Percentiles rank a stretch among this genome's conserved stretches.
Conservation (phyloP, 2,113 vertebrate species). For the Psilopsiagon aymara region DNA sequence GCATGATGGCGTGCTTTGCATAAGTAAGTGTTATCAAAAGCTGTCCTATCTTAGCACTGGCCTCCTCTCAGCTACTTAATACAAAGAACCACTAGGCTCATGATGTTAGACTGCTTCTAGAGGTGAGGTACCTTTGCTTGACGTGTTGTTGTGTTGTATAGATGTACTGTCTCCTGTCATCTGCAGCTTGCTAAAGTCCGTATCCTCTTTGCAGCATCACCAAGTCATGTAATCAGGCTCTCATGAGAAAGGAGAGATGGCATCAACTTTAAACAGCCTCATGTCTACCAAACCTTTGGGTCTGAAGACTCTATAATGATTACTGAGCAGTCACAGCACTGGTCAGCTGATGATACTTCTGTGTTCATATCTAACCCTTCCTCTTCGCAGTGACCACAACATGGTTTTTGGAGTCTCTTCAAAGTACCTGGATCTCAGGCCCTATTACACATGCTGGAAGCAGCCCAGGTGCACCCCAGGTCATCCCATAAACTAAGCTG, state of each 20-base stretch:
- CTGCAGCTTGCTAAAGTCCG: neutral
- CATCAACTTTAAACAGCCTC: neutral
- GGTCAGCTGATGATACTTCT: neutral
- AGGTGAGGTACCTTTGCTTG: neutral
- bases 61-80: neutral
- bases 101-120: neutral
- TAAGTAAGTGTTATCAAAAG: neutral
- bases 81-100: neutral
- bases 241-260: neutral
- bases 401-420: neutral
- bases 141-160: neutral
- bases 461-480: neutral
- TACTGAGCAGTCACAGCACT: neutral
- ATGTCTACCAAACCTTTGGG: neutral
- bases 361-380: neutral
- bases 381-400: neutral
- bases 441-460: neutral
- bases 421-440: neutral
- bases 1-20: fast-evolving
- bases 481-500: neutral
- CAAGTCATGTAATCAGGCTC: neutral
- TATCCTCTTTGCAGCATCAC: neutral
- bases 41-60: neutral
- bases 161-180: neutral
- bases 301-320: neutral